Evolutionary conservation across 2,797 vertebrate species (phyloP).

Genomic region (Urocyon cinereoargenteus): DNA sequence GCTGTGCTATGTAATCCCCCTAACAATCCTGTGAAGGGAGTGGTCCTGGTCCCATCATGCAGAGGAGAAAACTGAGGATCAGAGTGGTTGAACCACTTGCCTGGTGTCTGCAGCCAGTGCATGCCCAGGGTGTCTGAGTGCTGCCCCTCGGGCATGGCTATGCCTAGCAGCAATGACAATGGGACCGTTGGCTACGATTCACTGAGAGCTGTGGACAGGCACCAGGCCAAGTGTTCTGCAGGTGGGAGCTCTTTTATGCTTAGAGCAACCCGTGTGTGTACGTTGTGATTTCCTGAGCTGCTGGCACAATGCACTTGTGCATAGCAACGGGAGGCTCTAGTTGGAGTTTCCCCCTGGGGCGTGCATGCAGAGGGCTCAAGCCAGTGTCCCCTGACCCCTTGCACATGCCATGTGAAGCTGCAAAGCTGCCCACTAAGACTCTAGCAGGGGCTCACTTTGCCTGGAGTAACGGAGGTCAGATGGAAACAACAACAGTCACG

Average conservation of each 20-base stretch:
- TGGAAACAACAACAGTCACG: not conserved
- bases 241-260: not conserved
- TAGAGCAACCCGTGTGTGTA: rapidly evolving
- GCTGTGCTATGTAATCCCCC: no score
- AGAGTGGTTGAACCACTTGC: no score
- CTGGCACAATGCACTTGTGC: not conserved
- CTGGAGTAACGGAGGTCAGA: not conserved
- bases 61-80: not conserved
- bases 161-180: rapidly evolving
- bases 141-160: not conserved
- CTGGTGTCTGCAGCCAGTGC: not conserved
- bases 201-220: not conserved
- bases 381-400: no score
- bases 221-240: rapidly evolving
- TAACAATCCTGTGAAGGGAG: rapidly evolving
- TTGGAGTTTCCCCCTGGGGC: no score
- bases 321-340: rapidly evolving
- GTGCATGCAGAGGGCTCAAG: not conserved
- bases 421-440: not conserved
- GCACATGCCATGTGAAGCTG: rapidly evolving
- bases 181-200: rapidly evolving
- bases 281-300: rapidly evolving
- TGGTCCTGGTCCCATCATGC: not conserved
- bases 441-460: not conserved
- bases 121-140: rapidly evolving